Evolutionary conservation across 2,888 invertebrate species (phyloP).

Genomic region (Matsumyia berberina): DNA sequence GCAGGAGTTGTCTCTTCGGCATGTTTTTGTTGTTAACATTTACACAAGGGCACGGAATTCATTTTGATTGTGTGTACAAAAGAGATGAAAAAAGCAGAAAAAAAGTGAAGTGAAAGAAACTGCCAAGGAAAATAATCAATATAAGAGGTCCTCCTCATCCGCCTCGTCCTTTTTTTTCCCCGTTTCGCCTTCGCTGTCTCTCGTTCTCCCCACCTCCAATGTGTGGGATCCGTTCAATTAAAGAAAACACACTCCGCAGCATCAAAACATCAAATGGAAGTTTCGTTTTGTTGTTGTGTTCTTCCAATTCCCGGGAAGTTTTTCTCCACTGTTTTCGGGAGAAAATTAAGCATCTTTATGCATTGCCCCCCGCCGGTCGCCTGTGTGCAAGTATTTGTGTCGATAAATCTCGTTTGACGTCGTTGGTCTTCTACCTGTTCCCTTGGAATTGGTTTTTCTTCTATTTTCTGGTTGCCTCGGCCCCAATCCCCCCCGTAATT

Average conservation of each 20-base stretch:
- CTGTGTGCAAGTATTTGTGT: conserved; percentile 2
- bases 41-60: conserved; percentile 61
- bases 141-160: conserved; percentile 54
- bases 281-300: conserved; percentile 34
- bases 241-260: conserved; percentile 47
- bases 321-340: conserved; percentile 29
- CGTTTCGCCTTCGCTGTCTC: conserved; percentile 17
- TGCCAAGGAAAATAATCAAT: conserved; percentile 73
- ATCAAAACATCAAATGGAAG: conserved; percentile 50
- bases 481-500: not conserved
- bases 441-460: conserved; percentile 46
- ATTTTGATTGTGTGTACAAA: conserved; percentile 65
- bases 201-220: conserved; percentile 29
- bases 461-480: not conserved
- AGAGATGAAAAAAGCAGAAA: conserved; percentile 42
- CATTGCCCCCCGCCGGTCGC: conserved; percentile 6
- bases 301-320: conserved; percentile 35
- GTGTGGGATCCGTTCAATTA: conserved; percentile 63
- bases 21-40: conserved; percentile 71
- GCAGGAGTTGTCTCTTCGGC: conserved; percentile 58
- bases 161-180: conserved; percentile 12
- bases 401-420: conserved; percentile 49
- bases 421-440: conserved; percentile 58
- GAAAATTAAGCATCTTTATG: conserved; percentile 45
- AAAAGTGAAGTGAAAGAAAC: conserved; percentile 62